Conservation (phyloP, 2,797 vertebrate species). For the Trematomus bernacchii region DNA sequence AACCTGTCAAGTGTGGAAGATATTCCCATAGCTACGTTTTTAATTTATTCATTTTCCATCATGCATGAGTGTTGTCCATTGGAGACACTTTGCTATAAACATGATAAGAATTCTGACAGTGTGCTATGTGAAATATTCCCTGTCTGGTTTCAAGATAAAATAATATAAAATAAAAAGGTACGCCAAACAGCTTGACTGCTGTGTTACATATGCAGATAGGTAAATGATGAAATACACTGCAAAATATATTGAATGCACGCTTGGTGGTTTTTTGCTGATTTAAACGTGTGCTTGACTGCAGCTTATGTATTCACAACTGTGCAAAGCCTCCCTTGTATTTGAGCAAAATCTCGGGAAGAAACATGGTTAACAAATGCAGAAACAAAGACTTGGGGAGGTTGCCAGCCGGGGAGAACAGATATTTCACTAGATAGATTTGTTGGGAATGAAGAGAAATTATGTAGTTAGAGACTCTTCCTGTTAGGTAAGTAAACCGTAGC, state of each 20-base stretch:
- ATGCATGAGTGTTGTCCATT: conserved; percentile 26
- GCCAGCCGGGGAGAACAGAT: conserved; percentile 46
- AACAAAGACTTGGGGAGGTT: conserved; percentile 42
- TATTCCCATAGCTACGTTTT: conserved; percentile 41
- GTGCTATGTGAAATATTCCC: conserved; percentile 54
- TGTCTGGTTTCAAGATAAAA: conserved; percentile 62
- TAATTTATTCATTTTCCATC: conserved; percentile 51
- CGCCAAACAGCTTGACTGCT: conserved; percentile 43
- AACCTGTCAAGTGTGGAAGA: conserved; percentile 42
- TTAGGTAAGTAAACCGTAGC: conserved; percentile 46
- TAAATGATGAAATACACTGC: conserved; percentile 76
- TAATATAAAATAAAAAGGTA: conserved; percentile 55
- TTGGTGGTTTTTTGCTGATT: conserved; percentile 48
- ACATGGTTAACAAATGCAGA: conserved; percentile 46
- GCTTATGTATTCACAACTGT: conserved; percentile 64
- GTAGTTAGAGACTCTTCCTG: conserved; percentile 34
- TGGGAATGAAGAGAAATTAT: conserved; percentile 45
- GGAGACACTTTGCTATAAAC: conserved; percentile 35
- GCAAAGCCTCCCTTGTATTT: conserved; percentile 44
- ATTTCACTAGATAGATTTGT: conserved; percentile 42
- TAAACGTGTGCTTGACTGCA: conserved; percentile 44
- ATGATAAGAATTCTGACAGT: conserved; percentile 26
- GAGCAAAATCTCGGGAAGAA: conserved; percentile 35
- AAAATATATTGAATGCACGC: conserved; percentile 62
- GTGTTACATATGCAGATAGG: conserved; percentile 66